Conservation (phyloP, 2,888 invertebrate species). For the Alsophila aescularia region DNA sequence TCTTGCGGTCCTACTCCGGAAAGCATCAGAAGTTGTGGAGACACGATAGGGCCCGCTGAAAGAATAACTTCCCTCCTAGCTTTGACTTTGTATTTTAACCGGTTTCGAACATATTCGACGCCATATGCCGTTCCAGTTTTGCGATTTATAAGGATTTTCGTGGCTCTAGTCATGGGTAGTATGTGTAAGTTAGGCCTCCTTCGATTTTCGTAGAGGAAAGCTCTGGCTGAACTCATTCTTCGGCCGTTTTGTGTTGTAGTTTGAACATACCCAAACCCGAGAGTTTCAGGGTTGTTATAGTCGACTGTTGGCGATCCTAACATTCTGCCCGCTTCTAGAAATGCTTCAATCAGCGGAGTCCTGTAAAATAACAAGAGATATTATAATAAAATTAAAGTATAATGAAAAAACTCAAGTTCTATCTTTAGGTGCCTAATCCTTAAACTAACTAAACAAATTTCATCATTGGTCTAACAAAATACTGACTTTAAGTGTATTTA, state of each 20-base stretch:
- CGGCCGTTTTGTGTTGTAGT: slow-evolving; percentile 85
- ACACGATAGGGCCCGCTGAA: slow-evolving; percentile 91
- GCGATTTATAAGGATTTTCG: slow-evolving; percentile 81
- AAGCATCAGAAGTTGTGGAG: slow-evolving; percentile 92
- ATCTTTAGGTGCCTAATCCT: too few species aligned
- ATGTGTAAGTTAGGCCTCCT: slow-evolving; percentile 84
- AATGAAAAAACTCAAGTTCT: not conserved
- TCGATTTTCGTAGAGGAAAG: slow-evolving; percentile 83
- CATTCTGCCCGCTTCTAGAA: slow-evolving; percentile 86
- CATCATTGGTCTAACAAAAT: too few species aligned
- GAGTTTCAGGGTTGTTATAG: slow-evolving; percentile 85
- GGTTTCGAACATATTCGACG: slow-evolving; percentile 79
- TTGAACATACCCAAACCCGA: slow-evolving; percentile 86
- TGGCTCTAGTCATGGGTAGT: slow-evolving; percentile 80
- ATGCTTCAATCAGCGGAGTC: slow-evolving; percentile 83
- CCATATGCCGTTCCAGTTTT: slow-evolving; percentile 78
- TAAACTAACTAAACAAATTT: too few species aligned
- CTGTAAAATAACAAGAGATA: slow-evolving; percentile 40
- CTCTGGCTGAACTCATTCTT: slow-evolving; percentile 84
- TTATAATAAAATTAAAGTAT: not conserved
- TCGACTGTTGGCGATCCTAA: slow-evolving; percentile 87
- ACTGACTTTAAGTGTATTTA: too few species aligned
- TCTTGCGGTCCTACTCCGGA: slow-evolving; percentile 88
- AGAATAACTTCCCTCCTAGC: slow-evolving; percentile 89
- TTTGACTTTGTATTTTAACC: slow-evolving; percentile 66